Evolutionary conservation across 2,888 invertebrate species (phyloP), one percentile per base, ranked within the genome.

Genomic region (Nycteola revayana): DNA sequence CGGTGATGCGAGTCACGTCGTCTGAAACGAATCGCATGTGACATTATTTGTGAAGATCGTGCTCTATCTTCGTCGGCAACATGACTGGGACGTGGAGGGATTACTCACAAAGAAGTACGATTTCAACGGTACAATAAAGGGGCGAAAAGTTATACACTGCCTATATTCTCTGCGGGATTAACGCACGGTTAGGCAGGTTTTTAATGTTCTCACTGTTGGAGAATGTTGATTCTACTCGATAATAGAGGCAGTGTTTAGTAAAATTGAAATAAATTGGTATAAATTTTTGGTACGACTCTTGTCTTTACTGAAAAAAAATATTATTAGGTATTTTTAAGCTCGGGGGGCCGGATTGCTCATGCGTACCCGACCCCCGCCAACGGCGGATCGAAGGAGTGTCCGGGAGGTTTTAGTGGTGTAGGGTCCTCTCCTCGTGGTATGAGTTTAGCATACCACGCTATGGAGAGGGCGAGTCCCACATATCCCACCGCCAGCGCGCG

Each of bases 11-110:
- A 85, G 88, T 85, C 88, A 87, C 88, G 88, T 87, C 76, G 72
- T 65, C 75, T 73, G 86, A 87, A 88, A 88, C 87, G 87, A 88
- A 88, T 88, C 88, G 87, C 87, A 87, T 88, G 88, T 87, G 88
- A 88, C 88, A 88, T 88, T 88, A 88, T 88, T 88, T 88, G 87
- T 87, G 87, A 88, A 87, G 87, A 88, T 88, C 87, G 88, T 87
- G 88, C 87, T 88, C 87, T 88, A 87, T 87, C 88, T 87, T 87
- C 87, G 87, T 87, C 88, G 83, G 80, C 81, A 84, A 84, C 86
- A 81, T 83, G 71, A 76, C 73, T 58, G 79, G 77, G 81, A 86
- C 86, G 86, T 85, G 87, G 82, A 82, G 85, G 86, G 86, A 87
- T 88, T 86, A 86, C 86, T 80, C 85, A 80, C 85, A 86, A 86